phyloP scores from a whole-genome alignment of 2,113 vertebrate species.

The Elephas maximus region DNA sequence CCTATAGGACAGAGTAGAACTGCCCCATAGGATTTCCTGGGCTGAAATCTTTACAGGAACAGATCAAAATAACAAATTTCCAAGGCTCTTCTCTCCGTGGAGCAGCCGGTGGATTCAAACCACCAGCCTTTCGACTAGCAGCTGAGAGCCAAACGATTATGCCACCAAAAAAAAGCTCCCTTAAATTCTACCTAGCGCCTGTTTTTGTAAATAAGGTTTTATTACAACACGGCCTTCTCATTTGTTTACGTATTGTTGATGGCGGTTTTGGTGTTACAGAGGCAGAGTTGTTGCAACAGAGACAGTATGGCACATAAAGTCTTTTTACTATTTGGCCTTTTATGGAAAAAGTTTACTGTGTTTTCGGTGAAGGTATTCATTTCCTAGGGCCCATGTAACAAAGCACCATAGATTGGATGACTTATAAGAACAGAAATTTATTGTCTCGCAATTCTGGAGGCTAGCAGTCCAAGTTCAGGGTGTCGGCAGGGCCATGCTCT shows the following conservation, averaged over 20 bases:
- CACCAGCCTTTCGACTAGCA: background rate
- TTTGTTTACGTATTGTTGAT: background rate
- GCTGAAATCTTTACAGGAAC: background rate
- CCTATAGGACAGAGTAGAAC: background rate
- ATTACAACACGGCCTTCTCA: background rate
- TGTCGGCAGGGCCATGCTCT: no score
- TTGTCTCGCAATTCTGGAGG: no score
- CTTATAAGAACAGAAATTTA: no score
- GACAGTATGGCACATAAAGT: background rate
- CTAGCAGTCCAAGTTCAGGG: no score
- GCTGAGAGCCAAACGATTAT: background rate
- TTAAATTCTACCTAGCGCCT: background rate
- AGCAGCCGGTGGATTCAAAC: background rate
- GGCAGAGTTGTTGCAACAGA: background rate
- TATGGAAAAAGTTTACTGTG: background rate
- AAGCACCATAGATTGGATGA: no score
- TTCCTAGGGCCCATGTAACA: no score
- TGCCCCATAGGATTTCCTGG: background rate
- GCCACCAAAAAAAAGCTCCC: background rate
- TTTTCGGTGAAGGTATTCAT: no score
- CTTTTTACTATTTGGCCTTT: background rate
- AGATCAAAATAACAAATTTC: background rate
- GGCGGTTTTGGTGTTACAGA: background rate
- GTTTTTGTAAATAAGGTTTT: background rate
- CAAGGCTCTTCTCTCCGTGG: background rate